These are phyloP conservation scores for Eurytoma adleriae DNA, from an alignment of 2,888 invertebrate genomes.

Conservation along the genomic window DNA sequence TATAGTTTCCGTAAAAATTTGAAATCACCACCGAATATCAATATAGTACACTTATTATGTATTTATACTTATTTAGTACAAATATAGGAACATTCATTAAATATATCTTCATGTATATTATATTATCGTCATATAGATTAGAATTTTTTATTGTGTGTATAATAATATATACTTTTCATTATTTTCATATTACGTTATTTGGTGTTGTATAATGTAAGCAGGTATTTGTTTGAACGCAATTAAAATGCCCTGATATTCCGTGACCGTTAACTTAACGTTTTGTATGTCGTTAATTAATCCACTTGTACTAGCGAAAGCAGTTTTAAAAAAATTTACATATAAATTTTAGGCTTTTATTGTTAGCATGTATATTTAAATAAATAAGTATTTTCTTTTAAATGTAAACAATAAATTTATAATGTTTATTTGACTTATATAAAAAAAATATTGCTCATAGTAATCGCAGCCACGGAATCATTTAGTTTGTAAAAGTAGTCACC, in stretches of 20 bases:
- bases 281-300: conserved; percentile 12
- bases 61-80: conserved; percentile 71
- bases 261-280: conserved; percentile 64
- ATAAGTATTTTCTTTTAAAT: neutral
- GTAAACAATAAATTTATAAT: neutral
- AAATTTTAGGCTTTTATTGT: no score
- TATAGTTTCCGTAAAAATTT: conserved; percentile 72
- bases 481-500: conserved; percentile 24
- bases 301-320: neutral
- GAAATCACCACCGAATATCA: conserved; percentile 74
- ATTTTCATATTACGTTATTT: conserved; percentile 69
- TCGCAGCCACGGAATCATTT: conserved; percentile 49
- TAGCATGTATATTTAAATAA: neutral
- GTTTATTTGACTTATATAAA: conserved; percentile 1
- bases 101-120: conserved; percentile 72
- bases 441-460: conserved; percentile 14
- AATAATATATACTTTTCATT: conserved; percentile 62
- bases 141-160: conserved; percentile 60
- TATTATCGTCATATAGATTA: conserved; percentile 67
- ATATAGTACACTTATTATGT: conserved; percentile 73
- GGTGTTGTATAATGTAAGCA: conserved; percentile 71
- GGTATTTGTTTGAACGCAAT: conserved; percentile 68
- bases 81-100: conserved; percentile 77
- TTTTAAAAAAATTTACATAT: conserved; percentile 5
- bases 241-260: conserved; percentile 73